Evolutionary conservation across 23 tunicate genomes (phyloP).

Genomic region (Trididemnum clinides): DNA sequence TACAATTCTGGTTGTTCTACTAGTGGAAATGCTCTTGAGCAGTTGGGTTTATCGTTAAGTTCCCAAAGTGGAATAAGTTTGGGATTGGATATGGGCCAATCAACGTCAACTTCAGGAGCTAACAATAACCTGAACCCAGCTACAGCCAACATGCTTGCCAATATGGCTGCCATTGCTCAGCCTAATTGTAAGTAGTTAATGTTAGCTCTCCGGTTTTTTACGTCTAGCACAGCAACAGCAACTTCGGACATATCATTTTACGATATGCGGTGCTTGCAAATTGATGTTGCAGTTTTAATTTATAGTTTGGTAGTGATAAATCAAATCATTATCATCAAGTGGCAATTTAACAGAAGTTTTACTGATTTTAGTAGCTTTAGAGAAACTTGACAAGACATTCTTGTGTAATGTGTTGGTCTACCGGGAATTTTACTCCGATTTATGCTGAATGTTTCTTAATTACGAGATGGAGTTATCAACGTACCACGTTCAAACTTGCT

Average conservation of each 20-base stretch:
- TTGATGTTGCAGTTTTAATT: neutral
- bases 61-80: constrained; percentile 42
- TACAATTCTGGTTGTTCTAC: constrained; percentile 30
- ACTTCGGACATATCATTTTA: too few relatives aligned
- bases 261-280: neutral
- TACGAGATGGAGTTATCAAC: too few relatives aligned
- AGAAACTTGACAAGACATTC: neutral
- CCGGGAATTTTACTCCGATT: too few relatives aligned
- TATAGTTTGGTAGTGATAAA: neutral
- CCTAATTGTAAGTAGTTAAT: constrained; percentile 43
- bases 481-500: too few relatives aligned
- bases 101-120: constrained; percentile 13
- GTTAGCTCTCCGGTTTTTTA: neutral
- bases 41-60: constrained; percentile 46
- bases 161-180: constrained; percentile 55
- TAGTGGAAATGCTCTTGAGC: constrained; percentile 63
- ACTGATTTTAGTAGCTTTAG: neutral
- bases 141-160: constrained; percentile 48
- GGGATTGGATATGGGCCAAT: constrained; percentile 29
- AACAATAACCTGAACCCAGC: constrained; percentile 31
- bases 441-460: too few relatives aligned
- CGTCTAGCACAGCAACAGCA: too few relatives aligned
- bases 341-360: neutral
- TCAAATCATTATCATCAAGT: neutral
- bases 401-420: too few relatives aligned